Conservation (phyloP, 2,888 invertebrate genomes). For the Meganola albula region DNA sequence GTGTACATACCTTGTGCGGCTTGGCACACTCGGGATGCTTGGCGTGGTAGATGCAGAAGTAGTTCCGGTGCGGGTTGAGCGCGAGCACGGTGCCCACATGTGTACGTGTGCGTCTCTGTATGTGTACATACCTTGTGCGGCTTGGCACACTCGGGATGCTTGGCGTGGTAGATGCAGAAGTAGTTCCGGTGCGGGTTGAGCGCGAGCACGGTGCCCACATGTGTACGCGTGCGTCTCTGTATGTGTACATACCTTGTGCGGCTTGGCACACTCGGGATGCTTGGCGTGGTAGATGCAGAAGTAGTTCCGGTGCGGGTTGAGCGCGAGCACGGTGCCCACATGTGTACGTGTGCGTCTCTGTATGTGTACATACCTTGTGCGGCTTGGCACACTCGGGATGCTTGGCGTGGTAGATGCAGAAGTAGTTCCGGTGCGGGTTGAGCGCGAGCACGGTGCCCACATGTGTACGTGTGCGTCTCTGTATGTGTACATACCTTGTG, state of each 20-base stretch:
- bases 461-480: background rate
- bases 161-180: background rate
- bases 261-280: background rate
- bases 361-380: background rate
- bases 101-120: background rate
- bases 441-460: background rate
- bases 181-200: background rate
- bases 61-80: background rate
- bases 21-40: background rate
- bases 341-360: background rate
- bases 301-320: background rate
- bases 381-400: background rate
- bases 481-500: background rate
- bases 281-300: background rate
- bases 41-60: background rate
- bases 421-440: background rate
- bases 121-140: background rate
- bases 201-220: background rate
- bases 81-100: background rate
- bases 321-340: background rate
- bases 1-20: background rate
- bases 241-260: background rate
- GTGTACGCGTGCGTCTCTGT: background rate
- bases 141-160: background rate
- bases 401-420: background rate